phyloP scores from a whole-genome alignment of 2,797 vertebrate genomes.

The Alcedo atthis region DNA sequence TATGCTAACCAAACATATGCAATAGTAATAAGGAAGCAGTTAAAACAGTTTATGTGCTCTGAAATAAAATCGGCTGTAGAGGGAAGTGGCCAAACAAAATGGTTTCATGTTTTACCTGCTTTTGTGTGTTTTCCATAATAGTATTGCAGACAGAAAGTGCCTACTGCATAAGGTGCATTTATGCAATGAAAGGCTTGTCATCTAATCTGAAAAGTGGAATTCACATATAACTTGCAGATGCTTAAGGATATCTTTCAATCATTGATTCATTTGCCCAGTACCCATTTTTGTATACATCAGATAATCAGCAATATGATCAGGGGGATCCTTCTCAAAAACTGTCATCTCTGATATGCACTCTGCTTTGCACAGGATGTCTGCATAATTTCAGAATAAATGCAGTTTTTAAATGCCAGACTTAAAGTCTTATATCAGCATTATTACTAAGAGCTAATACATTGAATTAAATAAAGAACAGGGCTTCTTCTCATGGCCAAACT shows the following conservation, averaged over 20 bases:
- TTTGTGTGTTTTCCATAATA: not conserved
- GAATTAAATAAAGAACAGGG: not conserved
- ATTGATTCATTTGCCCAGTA: not conserved
- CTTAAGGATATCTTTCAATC: not conserved
- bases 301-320: not conserved
- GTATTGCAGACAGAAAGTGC: not conserved
- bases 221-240: not conserved
- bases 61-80: no score
- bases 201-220: not conserved
- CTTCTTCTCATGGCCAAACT: not conserved
- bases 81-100: no score
- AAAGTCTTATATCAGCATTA: not conserved
- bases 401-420: not conserved
- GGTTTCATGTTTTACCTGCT: not conserved
- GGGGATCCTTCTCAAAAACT: not conserved
- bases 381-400: not conserved
- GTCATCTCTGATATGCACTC: not conserved
- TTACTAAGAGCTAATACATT: not conserved
- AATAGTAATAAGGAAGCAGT: not conserved
- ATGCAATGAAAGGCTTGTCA: not conserved
- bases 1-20: not conserved
- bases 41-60: not conserved
- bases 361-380: not conserved
- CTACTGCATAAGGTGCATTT: not conserved
- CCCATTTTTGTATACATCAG: not conserved